Percentiles rank a stretch among this genome's conserved stretches.
Evolutionary conservation across 2,113 vertebrate species (phyloP).

Genomic region (Anser brachyrhynchus): DNA sequence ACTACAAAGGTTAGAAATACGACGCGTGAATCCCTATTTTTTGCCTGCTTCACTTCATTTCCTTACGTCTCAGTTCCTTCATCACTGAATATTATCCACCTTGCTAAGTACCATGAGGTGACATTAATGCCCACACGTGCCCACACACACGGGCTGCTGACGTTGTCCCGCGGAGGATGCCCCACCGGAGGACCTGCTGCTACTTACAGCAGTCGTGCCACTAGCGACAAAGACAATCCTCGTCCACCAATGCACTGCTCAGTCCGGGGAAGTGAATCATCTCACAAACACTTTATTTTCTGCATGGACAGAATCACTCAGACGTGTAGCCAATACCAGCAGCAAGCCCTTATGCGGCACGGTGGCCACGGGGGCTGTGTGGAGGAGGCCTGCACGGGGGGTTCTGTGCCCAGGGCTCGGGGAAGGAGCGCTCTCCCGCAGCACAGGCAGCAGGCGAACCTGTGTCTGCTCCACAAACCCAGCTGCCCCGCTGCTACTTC

Average conservation of each 20-base stretch:
- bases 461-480: neutral
- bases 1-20: neutral
- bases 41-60: neutral
- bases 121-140: neutral
- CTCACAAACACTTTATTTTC: neutral
- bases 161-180: too few species aligned
- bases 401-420: neutral
- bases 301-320: neutral
- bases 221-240: neutral
- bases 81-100: neutral
- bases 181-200: neutral
- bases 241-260: neutral
- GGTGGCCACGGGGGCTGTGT: neutral
- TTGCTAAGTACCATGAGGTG: neutral
- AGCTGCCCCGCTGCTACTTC: neutral
- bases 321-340: neutral
- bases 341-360: neutral
- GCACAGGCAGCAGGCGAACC: neutral
- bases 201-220: neutral
- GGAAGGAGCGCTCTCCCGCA: neutral
- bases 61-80: neutral
- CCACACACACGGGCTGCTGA: neutral
- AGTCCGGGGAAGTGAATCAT: neutral
- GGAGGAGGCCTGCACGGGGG: neutral
- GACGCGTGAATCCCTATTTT: neutral